Conservation (phyloP, 2,113 vertebrate genomes). For the Andinoacara biseriatus region DNA sequence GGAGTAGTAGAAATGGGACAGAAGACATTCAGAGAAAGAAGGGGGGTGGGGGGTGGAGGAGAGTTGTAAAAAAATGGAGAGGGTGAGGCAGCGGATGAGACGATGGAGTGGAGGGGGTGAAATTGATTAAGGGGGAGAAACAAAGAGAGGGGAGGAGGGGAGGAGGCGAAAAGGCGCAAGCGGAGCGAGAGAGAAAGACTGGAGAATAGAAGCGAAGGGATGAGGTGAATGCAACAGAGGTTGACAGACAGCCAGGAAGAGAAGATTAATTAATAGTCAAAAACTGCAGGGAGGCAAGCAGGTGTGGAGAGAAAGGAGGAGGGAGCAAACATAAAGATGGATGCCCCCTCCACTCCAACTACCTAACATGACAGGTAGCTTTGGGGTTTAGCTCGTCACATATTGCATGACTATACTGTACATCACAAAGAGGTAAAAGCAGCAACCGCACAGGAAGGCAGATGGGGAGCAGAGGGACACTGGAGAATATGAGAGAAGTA, state of each 20-base stretch:
- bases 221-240: constrained; percentile 46
- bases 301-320: constrained; percentile 48
- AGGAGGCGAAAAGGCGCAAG: background rate
- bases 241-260: constrained; percentile 69
- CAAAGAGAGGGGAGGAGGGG: constrained; percentile 4
- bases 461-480: background rate
- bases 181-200: background rate
- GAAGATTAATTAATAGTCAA: constrained; percentile 72
- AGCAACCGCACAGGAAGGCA: background rate
- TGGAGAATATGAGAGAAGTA: background rate
- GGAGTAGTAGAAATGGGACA: constrained; percentile 18
- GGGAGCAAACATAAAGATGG: constrained; percentile 19
- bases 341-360: constrained; percentile 10
- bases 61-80: constrained; percentile 26
- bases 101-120: background rate
- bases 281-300: constrained; percentile 66
- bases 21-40: background rate
- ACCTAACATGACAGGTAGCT: constrained; percentile 29
- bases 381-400: constrained; percentile 1
- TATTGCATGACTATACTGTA: constrained; percentile 9
- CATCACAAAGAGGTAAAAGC: constrained; percentile 19
- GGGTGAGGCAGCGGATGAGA: background rate
- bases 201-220: constrained; percentile 54
- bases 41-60: background rate
- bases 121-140: constrained; percentile 19